phyloP scores from a whole-genome alignment of 2,797 vertebrate species.

The Chloroceryle amazona region DNA sequence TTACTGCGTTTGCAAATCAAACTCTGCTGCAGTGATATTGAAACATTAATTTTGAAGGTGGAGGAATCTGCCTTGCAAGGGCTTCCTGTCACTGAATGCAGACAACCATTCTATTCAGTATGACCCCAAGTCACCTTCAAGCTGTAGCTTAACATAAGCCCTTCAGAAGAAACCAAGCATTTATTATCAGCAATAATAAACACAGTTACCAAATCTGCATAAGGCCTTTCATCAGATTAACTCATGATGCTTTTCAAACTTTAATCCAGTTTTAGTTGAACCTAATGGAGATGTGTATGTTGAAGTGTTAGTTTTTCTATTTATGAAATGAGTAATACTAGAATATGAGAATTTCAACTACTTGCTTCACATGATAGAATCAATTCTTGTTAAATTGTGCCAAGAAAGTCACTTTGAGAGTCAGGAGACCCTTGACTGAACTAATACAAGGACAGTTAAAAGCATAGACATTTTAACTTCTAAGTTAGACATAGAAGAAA shows the following conservation, averaged over 20 bases:
- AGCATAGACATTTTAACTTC: background rate
- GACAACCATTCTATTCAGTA: background rate
- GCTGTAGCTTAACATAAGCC: background rate
- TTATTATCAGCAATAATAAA: background rate
- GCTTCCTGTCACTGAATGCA: background rate
- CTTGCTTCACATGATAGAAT: background rate
- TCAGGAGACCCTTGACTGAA: background rate
- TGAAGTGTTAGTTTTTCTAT: background rate
- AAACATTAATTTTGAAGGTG: background rate
- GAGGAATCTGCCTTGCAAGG: background rate
- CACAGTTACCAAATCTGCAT: background rate
- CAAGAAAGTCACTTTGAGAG: background rate
- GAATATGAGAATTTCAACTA: background rate
- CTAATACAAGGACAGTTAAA: background rate
- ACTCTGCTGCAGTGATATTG: background rate
- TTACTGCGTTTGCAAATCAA: background rate
- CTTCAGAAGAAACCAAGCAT: background rate
- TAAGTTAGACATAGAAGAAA: background rate
- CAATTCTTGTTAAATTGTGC: background rate
- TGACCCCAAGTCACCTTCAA: background rate
- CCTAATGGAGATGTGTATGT: background rate
- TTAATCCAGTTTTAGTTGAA: slow-evolving; percentile 1
- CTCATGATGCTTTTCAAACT: background rate
- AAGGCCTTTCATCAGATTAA: background rate
- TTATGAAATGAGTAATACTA: background rate